Conservation (phyloP, 2,113 vertebrate species). For the Quiscalus mexicanus region DNA sequence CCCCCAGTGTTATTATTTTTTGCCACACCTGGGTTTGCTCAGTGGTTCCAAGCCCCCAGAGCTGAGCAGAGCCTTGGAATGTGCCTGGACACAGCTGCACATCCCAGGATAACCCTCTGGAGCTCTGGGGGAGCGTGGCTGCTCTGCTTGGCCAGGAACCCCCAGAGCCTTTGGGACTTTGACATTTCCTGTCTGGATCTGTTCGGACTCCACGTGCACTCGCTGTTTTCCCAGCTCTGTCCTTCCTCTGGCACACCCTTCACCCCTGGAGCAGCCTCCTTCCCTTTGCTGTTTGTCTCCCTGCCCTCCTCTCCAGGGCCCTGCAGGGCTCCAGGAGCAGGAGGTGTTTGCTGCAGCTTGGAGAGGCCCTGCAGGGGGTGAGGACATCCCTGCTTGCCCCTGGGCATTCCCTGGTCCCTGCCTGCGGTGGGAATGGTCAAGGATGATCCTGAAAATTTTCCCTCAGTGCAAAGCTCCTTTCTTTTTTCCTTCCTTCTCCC, state of each 20-base stretch:
- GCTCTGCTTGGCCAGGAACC: not conserved
- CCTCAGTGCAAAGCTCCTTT: not conserved
- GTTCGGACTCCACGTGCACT: not conserved
- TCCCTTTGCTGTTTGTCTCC: not conserved
- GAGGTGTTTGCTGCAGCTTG: no score
- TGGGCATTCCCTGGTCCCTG: no score
- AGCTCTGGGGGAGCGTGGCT: not conserved
- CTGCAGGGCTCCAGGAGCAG: no score
- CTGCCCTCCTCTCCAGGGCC: not conserved
- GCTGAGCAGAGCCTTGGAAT: not conserved
- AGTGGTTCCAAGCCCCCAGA: accelerated
- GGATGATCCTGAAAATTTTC: not conserved
- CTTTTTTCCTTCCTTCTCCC: no score
- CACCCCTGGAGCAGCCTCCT: not conserved
- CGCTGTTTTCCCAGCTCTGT: not conserved
- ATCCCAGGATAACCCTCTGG: not conserved
- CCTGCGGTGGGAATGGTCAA: not conserved
- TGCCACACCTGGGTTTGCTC: not conserved
- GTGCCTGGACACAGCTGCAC: not conserved
- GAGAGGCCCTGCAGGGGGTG: no score
- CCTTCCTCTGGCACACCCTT: not conserved
- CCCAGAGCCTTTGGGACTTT: not conserved
- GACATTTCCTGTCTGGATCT: not conserved
- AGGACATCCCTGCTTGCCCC: no score
- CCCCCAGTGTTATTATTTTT: no score